phyloP scores from a whole-genome alignment of 2,888 invertebrate species.

The Tridacna crocea region DNA sequence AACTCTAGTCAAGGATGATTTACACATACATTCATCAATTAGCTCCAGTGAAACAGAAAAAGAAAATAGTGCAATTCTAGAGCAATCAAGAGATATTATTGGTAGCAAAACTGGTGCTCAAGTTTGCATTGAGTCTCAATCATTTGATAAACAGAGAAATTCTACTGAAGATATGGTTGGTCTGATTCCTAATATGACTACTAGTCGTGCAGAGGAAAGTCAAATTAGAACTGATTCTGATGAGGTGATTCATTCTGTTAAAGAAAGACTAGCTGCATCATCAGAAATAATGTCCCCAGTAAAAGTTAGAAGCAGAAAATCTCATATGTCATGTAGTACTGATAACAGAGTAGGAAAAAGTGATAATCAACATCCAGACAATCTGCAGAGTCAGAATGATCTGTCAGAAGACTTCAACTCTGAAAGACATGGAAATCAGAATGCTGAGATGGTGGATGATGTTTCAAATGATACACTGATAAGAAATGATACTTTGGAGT shows the following conservation, averaged over 20 bases:
- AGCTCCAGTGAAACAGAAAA: too few species aligned
- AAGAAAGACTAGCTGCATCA: slow-evolving; percentile 34
- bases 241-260: neutral
- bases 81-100: too few species aligned
- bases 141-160: too few species aligned
- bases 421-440: neutral
- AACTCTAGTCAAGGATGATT: too few species aligned
- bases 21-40: too few species aligned
- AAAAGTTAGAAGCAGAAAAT: slow-evolving; percentile 15
- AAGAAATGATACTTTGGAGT: slow-evolving; percentile 41
- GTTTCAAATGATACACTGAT: slow-evolving; percentile 3
- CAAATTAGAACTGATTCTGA: neutral
- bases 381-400: neutral
- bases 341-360: neutral
- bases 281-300: slow-evolving; percentile 36
- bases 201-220: neutral
- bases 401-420: neutral
- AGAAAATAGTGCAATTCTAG: too few species aligned
- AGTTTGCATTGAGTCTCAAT: too few species aligned
- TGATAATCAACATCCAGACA: too few species aligned
- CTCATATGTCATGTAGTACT: slow-evolving; percentile 11
- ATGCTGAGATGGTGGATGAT: neutral
- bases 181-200: neutral
- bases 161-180: too few species aligned
- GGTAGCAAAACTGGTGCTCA: too few species aligned